Base-by-base conservation (phyloP, 2,888 invertebrate species). In the Lasioglossum calceatum region DNA sequence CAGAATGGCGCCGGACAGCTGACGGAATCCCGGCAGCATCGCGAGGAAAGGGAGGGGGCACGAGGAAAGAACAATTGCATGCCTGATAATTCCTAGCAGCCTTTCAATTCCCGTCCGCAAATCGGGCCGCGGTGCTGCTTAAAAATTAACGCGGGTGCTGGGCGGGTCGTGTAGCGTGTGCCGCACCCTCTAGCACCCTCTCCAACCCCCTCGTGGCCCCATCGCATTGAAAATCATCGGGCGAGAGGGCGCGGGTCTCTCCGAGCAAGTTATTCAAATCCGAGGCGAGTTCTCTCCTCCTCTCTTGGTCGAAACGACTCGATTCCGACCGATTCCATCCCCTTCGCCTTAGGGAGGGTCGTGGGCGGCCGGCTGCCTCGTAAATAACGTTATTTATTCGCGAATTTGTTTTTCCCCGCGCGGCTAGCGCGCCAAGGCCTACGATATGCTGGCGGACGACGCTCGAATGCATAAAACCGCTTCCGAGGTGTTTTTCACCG, bases 331-430 rank as follows among this genome's bases (percentile, higher is more conserved):
- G 75, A 84, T 82, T 87, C 77, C 72, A 39, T 61, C 82, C 80
- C 82, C 67, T 79, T 58, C 84, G 42, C 64, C 76, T 77, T 54
- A 61, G 64, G 72, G 72, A 80, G 50, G 71, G 67, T 67, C 70
- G n/a, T 61, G 67, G 50, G 16, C 32, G 72, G 77, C 54, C 71
- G 64, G 27, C 73, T 64, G 73, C 74, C 79, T 82, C 89, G 87
- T 92, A 92, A 92, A 92, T 92, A 92, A 92, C 90, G 88, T 92
- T 92, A 92, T 92, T 92, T 92, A 92, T 92, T 92, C 88, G 90
- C 86, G 88, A 92, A 91, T 92, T 92, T 91, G 90, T 92, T 92
- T 92, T 90, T 91, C 85, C 89, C 77, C 81, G 87, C 76, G 76
- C 86, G 83, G 77, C 67, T 4, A 32, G 32, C 67, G 36, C 36